Percentiles rank a stretch among this genome's conserved stretches.
phyloP scores from a whole-genome alignment of 2,888 invertebrate species.

The Macrosiphum euphorbiae region DNA sequence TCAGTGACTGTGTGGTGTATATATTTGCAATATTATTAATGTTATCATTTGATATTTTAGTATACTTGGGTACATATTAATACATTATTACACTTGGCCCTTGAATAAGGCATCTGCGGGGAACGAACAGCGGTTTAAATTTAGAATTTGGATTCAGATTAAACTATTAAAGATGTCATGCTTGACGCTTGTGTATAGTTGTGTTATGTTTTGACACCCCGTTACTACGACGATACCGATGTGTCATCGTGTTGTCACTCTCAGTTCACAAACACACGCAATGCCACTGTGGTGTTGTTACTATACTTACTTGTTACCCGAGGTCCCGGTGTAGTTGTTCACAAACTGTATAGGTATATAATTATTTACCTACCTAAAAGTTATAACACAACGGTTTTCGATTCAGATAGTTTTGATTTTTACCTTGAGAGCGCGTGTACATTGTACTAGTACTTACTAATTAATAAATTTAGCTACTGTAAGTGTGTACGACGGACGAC shows the following conservation, averaged over 20 bases:
- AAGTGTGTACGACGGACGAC: background rate
- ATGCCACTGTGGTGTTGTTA: background rate
- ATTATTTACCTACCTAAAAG: background rate
- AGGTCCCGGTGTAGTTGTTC: background rate
- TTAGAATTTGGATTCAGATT: background rate
- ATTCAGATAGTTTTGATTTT: background rate
- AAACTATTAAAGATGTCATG: background rate
- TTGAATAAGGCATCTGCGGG: background rate
- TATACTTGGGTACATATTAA: background rate
- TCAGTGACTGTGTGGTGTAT: background rate
- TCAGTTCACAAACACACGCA: background rate
- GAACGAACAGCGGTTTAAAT: background rate
- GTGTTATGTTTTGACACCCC: constrained; percentile 44
- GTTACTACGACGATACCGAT: constrained; percentile 55
- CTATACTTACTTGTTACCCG: background rate
- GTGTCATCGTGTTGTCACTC: constrained; percentile 51
- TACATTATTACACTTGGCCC: background rate
- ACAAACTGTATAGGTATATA: background rate
- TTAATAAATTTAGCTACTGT: background rate
- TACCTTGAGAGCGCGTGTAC: background rate
- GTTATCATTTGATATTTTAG: background rate
- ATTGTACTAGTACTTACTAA: background rate
- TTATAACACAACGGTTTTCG: background rate
- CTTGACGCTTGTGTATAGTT: background rate
- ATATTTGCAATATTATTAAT: background rate